Evolutionary conservation across 2,113 vertebrate genomes (phyloP).

Genomic region (Centropus unirufus): DNA sequence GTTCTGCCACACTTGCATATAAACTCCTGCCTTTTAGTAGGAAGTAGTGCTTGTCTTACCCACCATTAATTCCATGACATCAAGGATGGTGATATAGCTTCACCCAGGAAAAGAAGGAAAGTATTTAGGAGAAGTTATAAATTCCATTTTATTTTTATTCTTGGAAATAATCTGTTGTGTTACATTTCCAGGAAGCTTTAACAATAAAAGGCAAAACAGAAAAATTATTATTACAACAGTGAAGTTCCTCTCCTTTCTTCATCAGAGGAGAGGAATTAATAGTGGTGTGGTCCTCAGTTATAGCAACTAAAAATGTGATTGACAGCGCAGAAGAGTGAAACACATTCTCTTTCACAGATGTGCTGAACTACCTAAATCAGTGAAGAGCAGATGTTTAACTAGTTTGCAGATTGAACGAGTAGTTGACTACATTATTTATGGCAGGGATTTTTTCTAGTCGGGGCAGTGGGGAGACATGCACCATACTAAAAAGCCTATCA

Average conservation of each 20-base stretch:
- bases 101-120: background rate
- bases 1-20: background rate
- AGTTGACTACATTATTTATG: background rate
- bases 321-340: too few species aligned
- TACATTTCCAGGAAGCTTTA: background rate
- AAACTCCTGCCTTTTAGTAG: background rate
- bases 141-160: background rate
- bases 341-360: too few species aligned
- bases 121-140: background rate
- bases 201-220: background rate
- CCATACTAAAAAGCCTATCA: background rate
- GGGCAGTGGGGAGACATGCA: accelerated
- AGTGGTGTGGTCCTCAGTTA: too few species aligned
- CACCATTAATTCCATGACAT: background rate
- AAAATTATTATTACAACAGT: background rate
- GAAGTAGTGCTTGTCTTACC: background rate
- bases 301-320: too few species aligned
- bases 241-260: too few species aligned
- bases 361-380: too few species aligned
- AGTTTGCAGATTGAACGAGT: background rate
- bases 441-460: background rate
- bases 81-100: background rate
- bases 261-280: too few species aligned
- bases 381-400: background rate
- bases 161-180: background rate